These are phyloP conservation scores for Plutomurus gul DNA, from an alignment of 1,140 invertebrate species.

Conservation along the genomic window DNA sequence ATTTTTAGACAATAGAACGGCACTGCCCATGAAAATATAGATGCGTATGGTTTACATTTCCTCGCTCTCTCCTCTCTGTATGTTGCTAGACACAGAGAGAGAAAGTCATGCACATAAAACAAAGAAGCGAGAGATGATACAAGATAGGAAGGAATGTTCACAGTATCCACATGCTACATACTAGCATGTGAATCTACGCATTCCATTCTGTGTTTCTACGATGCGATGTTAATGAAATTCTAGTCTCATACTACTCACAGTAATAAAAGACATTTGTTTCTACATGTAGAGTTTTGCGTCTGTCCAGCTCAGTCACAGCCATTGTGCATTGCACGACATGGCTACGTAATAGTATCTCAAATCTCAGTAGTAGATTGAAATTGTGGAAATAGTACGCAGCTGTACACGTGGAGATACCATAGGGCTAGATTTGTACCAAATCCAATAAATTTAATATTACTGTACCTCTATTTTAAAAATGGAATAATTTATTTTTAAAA, in stretches of 20 bases:
- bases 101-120: neutral
- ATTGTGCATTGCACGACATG: too few species aligned
- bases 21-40: slow-evolving; percentile 25
- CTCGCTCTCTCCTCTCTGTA: neutral
- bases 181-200: slow-evolving; percentile 1
- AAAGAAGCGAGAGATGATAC: neutral
- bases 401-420: too few species aligned
- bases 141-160: neutral
- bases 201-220: neutral
- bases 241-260: slow-evolving; percentile 20
- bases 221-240: neutral
- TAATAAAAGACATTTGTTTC: slow-evolving; percentile 7
- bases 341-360: too few species aligned
- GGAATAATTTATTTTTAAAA: too few species aligned
- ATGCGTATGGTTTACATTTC: neutral
- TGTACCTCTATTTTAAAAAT: too few species aligned
- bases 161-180: neutral
- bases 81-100: neutral
- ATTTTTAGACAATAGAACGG: neutral
- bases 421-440: too few species aligned
- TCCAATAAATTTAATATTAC: too few species aligned
- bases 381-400: too few species aligned
- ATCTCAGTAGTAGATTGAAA: too few species aligned
- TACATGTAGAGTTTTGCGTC: neutral
- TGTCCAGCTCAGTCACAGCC: too few species aligned